Evolutionary conservation across 2,113 vertebrate species (phyloP), one percentile per base, ranked within the genome.

Genomic region (Octodon degus): DNA sequence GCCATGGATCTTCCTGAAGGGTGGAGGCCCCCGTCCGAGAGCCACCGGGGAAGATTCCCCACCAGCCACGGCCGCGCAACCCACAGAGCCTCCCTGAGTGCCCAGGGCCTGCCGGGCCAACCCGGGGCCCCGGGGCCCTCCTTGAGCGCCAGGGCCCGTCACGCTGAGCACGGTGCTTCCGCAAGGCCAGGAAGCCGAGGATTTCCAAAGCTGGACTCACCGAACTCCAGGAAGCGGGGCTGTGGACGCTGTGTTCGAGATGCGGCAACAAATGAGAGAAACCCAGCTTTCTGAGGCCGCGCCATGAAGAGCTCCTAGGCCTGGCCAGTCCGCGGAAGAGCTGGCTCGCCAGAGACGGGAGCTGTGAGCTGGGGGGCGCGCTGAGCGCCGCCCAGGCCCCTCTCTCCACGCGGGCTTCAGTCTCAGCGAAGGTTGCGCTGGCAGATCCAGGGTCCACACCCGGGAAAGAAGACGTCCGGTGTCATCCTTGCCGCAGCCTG

Each of bases 81-180:
- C 8, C 1, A 1, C n/a, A 22, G 22, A 83, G 17, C 30, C 10
- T 12, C 3, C 17, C 12, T 30, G 34, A 60, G 32, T 0, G 14
- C 37, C 2, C 19, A 0, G 3, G 0, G 7, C 27, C 5, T 22
- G 34, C 4, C 5, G 0, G 2, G 6, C 1, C n/a, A 72, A 19
- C 2, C 37, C 22, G 1, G 43, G 16, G 10, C 17, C 25, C 5
- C 1, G 17, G 60, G 4, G 7, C 30, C 50, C 47, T 79, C n/a
- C 63, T 5, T 24, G 30, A 11, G 82, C 0, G 19, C 72, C 10
- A 9, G 3, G 4, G 0, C 7, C 25, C 11, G 7, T 11, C 17
- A 4, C 17, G 76, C 34, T 9, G 17, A 13, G 37, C 76, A 16
- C 2, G 5, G 19, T 0, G 22, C 22, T 37, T 90, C 76, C 50